Evolutionary conservation across 2,113 vertebrate genomes (phyloP).

Genomic region (Elephantulus edwardii): DNA sequence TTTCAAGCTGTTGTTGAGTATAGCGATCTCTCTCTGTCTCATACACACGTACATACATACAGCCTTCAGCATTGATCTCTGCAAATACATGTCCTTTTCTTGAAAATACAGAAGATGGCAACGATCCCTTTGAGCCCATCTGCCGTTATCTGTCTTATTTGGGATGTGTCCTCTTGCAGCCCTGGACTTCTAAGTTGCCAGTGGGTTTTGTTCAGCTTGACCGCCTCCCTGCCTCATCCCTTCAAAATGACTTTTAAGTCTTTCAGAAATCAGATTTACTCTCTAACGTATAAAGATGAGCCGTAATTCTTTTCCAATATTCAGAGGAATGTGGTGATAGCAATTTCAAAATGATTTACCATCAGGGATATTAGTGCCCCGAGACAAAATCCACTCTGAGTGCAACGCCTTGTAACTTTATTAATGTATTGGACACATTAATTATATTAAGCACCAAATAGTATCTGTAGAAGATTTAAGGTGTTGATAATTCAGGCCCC

Average conservation of each 20-base stretch:
- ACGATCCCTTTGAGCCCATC: background rate
- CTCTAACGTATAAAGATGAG: slow-evolving; percentile 11
- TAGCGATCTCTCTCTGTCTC: background rate
- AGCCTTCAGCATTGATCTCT: background rate
- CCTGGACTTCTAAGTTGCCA: too few species aligned
- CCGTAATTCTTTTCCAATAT: background rate
- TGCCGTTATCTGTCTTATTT: background rate
- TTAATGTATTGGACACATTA: slow-evolving; percentile 5
- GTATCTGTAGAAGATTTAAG: background rate
- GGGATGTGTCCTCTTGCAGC: background rate
- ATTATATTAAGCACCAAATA: slow-evolving; percentile 26
- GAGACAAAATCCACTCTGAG: slow-evolving; percentile 46
- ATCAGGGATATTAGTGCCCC: background rate
- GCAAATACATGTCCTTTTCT: background rate
- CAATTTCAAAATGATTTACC: slow-evolving; percentile 40
- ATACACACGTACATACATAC: background rate
- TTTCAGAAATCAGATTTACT: background rate
- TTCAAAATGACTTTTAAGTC: slow-evolving; percentile 14
- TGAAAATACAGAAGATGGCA: background rate
- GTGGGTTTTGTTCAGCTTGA: background rate
- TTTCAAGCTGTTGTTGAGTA: background rate
- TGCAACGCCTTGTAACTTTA: background rate
- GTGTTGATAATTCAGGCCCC: background rate
- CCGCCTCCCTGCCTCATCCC: background rate
- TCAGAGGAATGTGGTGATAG: background rate